phyloP scores from a whole-genome alignment of 2,797 vertebrate genomes.

The Nyctibius grandis region DNA sequence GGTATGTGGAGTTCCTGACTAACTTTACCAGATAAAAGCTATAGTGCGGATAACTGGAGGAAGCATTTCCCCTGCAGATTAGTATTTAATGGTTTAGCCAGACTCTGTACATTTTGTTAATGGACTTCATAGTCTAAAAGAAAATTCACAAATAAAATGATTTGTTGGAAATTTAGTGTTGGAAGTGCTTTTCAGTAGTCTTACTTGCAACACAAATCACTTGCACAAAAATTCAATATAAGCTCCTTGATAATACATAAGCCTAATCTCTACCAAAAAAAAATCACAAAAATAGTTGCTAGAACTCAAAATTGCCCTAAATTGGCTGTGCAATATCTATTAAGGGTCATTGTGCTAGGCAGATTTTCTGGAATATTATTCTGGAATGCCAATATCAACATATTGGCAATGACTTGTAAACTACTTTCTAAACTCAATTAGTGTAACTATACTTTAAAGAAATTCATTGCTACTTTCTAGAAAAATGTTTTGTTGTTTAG shows the following conservation, averaged over 20 bases:
- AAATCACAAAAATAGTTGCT: background rate
- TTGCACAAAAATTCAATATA: background rate
- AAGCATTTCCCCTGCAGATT: background rate
- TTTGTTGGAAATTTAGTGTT: background rate
- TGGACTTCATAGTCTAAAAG: background rate
- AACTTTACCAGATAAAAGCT: rapidly evolving
- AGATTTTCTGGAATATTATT: background rate
- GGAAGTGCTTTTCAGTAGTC: background rate
- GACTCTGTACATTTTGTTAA: background rate
- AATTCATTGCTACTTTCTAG: background rate
- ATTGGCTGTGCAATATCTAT: background rate
- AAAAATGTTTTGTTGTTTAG: background rate
- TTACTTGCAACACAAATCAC: background rate
- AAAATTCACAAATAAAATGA: background rate
- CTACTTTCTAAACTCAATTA: background rate
- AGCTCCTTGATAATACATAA: background rate
- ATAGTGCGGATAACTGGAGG: background rate
- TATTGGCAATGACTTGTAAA: background rate
- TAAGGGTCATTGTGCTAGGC: background rate
- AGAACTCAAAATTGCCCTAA: background rate
- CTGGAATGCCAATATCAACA: too few species aligned
- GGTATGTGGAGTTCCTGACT: background rate
- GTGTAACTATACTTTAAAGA: background rate
- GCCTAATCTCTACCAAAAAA: background rate
- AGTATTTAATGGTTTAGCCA: background rate